Evolutionary conservation across 2,888 invertebrate species (phyloP).

Genomic region (Dermolepida albohirtum): DNA sequence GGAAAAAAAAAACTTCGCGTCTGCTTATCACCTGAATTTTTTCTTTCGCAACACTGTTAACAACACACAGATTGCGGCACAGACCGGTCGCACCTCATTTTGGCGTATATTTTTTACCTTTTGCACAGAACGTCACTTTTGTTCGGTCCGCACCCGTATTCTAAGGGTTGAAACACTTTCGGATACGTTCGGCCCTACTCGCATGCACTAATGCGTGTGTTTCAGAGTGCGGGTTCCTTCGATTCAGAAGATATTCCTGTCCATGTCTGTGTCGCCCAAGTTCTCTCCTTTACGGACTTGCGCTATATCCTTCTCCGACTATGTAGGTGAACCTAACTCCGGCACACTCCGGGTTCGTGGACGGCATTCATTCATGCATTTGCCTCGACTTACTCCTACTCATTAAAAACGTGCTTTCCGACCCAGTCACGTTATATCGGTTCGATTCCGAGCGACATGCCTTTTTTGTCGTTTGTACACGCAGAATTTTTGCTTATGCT

Average conservation of each 20-base stretch:
- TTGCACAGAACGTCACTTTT: constrained; percentile 50
- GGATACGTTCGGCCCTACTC: constrained; percentile 54
- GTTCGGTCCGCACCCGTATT: constrained; percentile 61
- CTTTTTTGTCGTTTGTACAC: constrained; percentile 1
- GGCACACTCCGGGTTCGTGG: constrained; percentile 41
- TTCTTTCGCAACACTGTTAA: constrained; percentile 24
- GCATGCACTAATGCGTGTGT: constrained; percentile 54
- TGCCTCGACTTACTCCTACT: constrained; percentile 36
- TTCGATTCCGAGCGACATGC: constrained; percentile 1
- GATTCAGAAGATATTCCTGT: constrained; percentile 43
- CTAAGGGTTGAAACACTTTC: constrained; percentile 58
- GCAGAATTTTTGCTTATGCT: not conserved
- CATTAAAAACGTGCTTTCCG: constrained; percentile 40
- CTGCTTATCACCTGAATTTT: constrained; percentile 9
- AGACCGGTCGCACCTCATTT: constrained; percentile 54
- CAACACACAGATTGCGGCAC: constrained; percentile 51
- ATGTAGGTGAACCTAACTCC: constrained; percentile 50
- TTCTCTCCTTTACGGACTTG: constrained; percentile 42
- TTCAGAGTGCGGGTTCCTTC: constrained; percentile 48
- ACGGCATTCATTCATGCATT: constrained; percentile 42
- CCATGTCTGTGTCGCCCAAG: constrained; percentile 34
- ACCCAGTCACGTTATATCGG: constrained; percentile 27
- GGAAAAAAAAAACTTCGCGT: constrained; percentile 15
- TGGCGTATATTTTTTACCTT: constrained; percentile 51
- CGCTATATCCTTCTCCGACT: constrained; percentile 46